Base-by-base conservation (phyloP, 2,888 invertebrate genomes). In the Drosophila quinaria region DNA sequence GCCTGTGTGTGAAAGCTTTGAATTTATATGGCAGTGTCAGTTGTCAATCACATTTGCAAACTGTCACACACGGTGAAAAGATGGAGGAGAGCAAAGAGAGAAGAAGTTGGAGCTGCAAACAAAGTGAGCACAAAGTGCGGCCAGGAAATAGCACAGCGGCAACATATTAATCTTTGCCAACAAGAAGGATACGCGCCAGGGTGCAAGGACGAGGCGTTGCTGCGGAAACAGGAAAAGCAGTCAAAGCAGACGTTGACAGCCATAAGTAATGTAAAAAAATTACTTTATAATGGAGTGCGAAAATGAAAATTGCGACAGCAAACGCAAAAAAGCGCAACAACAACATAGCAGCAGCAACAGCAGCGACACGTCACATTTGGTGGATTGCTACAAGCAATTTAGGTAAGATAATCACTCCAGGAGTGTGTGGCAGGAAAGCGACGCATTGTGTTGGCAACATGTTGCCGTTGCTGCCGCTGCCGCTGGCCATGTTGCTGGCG, bases 21-120 rank as follows among this genome's bases (percentile, higher is more conserved):
- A 87, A 86, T 90, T 89, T 89, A 85, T 90, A 82, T 83, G 89
- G 74, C 82, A 82, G 82, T 90, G 89, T 90, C 90, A 90, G 81
- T 86, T 90, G 90, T 89, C 89, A 90, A 90, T 89, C 90, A 90
- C 84, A 89, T 90, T 89, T 81, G 84, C 81, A 87, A 88, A 87
- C 80, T 90, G 90, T 90, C 90, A 82, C 84, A 90, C 78, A 83
- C 82, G 88, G 67, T 46, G 56, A 11, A 39, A 15, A 51, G 59
- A 54, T 64, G 74, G 39, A 74, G 78, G 46, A 17, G 50, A 71
- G 37, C 37, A 5, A n/a, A 37, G 37, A n/a, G 37, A 8, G 37
- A 6, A 6, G n/a, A 37, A 35, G 33, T 13, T 35, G 37, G 37
- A n/a, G 37, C 5, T 37, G 13, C 25, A 41, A 64, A 65, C 69